These are phyloP conservation scores for Oophaga pumilio DNA, from an alignment of 2,113 vertebrate genomes.

Conservation along the genomic window DNA sequence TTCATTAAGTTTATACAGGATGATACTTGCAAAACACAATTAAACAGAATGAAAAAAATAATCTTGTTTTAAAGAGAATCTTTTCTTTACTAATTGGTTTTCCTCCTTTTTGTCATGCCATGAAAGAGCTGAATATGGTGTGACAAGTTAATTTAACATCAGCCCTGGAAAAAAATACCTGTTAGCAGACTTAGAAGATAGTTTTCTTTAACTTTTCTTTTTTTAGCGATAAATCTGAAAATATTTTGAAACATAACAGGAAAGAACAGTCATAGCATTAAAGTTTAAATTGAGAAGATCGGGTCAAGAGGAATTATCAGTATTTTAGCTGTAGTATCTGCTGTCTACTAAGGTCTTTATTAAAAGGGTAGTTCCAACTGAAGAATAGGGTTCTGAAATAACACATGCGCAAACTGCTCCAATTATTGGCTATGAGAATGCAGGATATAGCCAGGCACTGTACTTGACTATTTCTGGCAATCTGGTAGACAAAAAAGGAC, in stretches of 20 bases:
- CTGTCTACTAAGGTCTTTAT: not conserved
- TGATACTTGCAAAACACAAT: conserved; percentile 47
- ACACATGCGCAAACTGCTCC: too few species aligned
- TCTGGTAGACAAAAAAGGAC: too few species aligned
- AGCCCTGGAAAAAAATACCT: conserved; percentile 13
- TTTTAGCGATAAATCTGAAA: not conserved
- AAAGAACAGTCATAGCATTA: not conserved
- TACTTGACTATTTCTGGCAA: too few species aligned
- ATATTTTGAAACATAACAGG: not conserved
- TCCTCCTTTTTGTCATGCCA: conserved; percentile 23
- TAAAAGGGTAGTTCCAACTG: too few species aligned
- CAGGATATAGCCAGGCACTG: too few species aligned
- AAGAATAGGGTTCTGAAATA: too few species aligned
- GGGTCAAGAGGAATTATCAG: not conserved
- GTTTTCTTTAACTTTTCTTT: not conserved
- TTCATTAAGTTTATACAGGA: conserved; percentile 33
- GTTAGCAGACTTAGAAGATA: conserved; percentile 1
- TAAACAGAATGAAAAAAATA: conserved; percentile 42
- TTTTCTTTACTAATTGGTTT: conserved; percentile 44
- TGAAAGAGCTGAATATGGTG: conserved; percentile 22
- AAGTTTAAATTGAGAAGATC: not conserved
- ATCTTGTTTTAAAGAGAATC: conserved; percentile 26
- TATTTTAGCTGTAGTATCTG: not conserved
- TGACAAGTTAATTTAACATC: conserved; percentile 49
- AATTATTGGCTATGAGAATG: too few species aligned